Percentiles rank a stretch among this genome's conserved stretches.
Conservation (phyloP, 2,888 invertebrate species). For the Heliconius erato region DNA sequence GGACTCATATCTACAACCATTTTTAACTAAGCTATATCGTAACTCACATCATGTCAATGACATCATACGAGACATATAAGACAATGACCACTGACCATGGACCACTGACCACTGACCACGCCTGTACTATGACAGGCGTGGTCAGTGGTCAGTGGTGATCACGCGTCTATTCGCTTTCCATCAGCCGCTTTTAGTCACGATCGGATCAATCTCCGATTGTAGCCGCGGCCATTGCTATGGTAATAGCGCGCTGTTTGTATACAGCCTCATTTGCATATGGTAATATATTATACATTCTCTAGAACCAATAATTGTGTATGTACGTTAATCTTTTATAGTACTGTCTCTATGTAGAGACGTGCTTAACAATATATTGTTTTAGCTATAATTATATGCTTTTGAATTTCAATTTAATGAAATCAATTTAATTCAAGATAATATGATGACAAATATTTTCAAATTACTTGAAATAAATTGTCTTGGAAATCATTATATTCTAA, state of each 20-base stretch:
- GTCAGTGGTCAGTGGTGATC: neutral
- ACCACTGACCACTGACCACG: no score
- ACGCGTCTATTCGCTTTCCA: neutral
- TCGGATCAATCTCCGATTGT: neutral
- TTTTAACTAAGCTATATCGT: no score
- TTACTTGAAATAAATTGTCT: no score
- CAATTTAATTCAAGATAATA: no score
- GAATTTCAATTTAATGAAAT: no score
- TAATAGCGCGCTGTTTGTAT: conserved; percentile 5
- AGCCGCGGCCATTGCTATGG: conserved; percentile 8
- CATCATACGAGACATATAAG: neutral
- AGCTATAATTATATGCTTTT: no score
- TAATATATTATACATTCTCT: conserved; percentile 5
- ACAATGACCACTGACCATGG: no score
- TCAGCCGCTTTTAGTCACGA: conserved; percentile 10
- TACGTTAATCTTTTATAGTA: neutral
- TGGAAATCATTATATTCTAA: no score
- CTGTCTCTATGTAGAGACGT: neutral
- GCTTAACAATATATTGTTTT: neutral
- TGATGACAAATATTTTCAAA: no score
- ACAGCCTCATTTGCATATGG: conserved; percentile 7
- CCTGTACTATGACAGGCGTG: neutral
- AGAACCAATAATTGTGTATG: neutral
- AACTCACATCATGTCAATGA: no score
- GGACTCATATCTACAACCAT: no score